Base-by-base conservation (phyloP, 2,113 vertebrate genomes). In the Sisor rabdophorus region DNA sequence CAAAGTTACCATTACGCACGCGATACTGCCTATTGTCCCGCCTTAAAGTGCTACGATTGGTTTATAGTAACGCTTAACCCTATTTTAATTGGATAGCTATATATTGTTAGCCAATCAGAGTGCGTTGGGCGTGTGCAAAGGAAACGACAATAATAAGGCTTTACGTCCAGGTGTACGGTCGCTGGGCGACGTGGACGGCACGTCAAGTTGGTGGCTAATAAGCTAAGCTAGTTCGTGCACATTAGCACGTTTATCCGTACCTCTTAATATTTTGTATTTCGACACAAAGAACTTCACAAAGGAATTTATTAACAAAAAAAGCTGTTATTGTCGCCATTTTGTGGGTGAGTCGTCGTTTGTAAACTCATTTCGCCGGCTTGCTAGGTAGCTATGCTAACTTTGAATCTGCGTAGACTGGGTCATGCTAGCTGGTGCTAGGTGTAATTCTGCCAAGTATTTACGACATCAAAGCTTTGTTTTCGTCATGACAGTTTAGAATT, bases 131-230 rank as follows among this genome's bases (percentile, higher is more conserved):
- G 53, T 13, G 70, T 24, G 30, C 15, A 12, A 28, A 1, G 3
- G 9, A 11, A 28, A 52, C 20, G 28, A 69, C 28, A 69, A 69
- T 69, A 68, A 28, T 11, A 52, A 52, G 6, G 24, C 65, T 69
- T 69, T 17, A 68, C 4, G n/a, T 59, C 7, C 55, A 74, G 72
- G 26, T 50, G 40, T n/a, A 22, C 13, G 72, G 72, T 74, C 72
- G 72, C 72, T 74, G 56, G 72, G 72, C 56, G 72, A 74, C 72
- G 72, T 74, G 72, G 72, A 74, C 72, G 26, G 40, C 24, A 30
- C 56, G 44, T 74, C 72, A 73, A 50, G 17, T 16, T 50, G 65
- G 0, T 50, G 28, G 65, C 65, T 52, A 52, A 30, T 5, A 2
- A 28, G 72, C 44, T 50, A 20, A 48, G 3, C 24, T 32, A 40